Conservation (phyloP, 2,888 invertebrate genomes). For the Panopea generosa region DNA sequence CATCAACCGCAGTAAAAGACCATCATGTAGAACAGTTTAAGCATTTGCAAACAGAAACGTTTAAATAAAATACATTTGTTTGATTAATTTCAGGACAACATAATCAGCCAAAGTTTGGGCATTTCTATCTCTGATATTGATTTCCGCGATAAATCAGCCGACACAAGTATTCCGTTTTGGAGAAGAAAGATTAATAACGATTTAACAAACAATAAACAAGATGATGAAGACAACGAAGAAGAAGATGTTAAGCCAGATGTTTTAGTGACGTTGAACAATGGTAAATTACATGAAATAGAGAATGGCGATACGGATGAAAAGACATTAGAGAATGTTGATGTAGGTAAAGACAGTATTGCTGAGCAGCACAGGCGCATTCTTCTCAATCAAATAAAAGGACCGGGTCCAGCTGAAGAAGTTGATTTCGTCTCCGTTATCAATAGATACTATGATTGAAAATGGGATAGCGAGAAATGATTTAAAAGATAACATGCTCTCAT, state of each 20-base stretch:
- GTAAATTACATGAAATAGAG: no score
- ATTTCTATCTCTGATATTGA: constrained; percentile 50
- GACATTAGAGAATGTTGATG: not conserved
- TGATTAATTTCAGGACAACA: constrained; percentile 17
- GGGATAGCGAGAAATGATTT: no score
- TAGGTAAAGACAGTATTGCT: constrained; percentile 22
- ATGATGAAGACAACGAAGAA: not conserved
- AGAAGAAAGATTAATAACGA: constrained; percentile 11
- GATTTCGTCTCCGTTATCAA: not conserved
- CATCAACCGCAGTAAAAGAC: no score
- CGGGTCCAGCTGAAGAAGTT: not conserved
- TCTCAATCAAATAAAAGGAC: not conserved
- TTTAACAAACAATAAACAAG: not conserved
- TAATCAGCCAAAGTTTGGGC: constrained; percentile 44
- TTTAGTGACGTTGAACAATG: constrained; percentile 2
- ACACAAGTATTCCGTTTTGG: constrained; percentile 33
- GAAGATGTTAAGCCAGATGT: constrained; percentile 5
- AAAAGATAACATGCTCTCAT: no score
- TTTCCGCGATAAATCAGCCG: constrained; percentile 9
- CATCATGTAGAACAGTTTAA: no score
- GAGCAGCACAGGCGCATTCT: constrained; percentile 4
- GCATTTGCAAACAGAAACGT: no score
- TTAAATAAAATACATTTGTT: no score
- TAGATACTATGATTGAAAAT: not conserved
- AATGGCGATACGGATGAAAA: not conserved